Conservation (phyloP, 2,888 invertebrate species). For the Sinelater perroti region DNA sequence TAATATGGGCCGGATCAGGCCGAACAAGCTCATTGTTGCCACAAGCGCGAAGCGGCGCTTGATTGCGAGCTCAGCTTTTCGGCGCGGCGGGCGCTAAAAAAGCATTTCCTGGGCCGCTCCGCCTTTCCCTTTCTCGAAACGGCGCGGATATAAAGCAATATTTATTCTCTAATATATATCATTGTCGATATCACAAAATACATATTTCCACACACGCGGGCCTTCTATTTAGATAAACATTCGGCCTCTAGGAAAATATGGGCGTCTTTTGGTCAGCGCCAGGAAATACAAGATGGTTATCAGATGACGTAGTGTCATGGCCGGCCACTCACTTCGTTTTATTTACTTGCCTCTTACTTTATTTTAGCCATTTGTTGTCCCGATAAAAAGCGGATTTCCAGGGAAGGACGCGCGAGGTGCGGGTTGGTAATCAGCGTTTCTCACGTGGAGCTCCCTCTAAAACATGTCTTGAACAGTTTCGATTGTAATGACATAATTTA, state of each 20-base stretch:
- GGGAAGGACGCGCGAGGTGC: too few species aligned
- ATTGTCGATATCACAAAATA: conserved; percentile 52
- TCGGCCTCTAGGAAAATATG: conserved; percentile 55
- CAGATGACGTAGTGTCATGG: conserved; percentile 56
- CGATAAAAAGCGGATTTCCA: conserved; percentile 23
- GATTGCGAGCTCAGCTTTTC: too few species aligned
- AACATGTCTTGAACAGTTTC: too few species aligned
- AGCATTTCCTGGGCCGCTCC: background rate
- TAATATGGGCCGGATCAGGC: too few species aligned
- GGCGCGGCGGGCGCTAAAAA: too few species aligned
- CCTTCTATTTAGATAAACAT: conserved; percentile 56
- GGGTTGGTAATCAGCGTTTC: too few species aligned
- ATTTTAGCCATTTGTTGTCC: conserved; percentile 44
- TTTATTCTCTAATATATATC: conserved; percentile 44
- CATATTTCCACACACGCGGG: conserved; percentile 51
- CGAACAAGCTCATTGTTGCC: background rate
- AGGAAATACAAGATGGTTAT: conserved; percentile 62
- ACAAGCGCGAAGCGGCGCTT: too few species aligned
- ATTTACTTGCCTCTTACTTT: conserved; percentile 52
- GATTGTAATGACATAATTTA: too few species aligned
- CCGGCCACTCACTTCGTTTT: conserved; percentile 55
- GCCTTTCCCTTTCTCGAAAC: too few species aligned
- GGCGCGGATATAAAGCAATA: conserved; percentile 33
- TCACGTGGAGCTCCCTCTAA: too few species aligned
- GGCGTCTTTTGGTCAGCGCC: conserved; percentile 58